Base-by-base conservation (phyloP, 2,888 invertebrate species). In the Mesorhabditis belari region DNA sequence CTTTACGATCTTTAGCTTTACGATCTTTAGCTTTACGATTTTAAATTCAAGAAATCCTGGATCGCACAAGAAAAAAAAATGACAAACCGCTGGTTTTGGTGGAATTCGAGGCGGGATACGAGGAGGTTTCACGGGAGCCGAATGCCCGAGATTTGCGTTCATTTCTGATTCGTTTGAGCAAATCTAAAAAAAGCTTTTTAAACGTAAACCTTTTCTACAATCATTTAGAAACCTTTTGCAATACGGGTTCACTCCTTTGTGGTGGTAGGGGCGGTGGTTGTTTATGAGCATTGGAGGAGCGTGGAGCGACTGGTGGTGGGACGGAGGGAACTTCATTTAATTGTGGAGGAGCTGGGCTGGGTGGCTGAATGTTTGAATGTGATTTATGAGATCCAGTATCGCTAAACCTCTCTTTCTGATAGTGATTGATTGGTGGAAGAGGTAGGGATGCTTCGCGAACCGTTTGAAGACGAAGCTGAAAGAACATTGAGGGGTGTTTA, bases 21-120 rank as follows among this genome's bases (percentile, higher is more conserved):
- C n/a, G n/a, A n/a, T n/a, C n/a, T n/a, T n/a, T n/a, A n/a, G n/a
- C n/a, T n/a, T n/a, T n/a, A n/a, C n/a, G n/a, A n/a, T n/a, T n/a
- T n/a, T n/a, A n/a, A n/a, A n/a, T n/a, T n/a, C n/a, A n/a, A n/a
- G n/a, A n/a, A n/a, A n/a, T n/a, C n/a, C n/a, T n/a, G n/a, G n/a
- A n/a, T n/a, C n/a, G n/a, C n/a, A n/a, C n/a, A n/a, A n/a, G n/a
- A n/a, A n/a, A n/a, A n/a, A n/a, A n/a, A n/a, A n/a, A n/a, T n/a
- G n/a, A n/a, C n/a, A n/a, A n/a, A 79, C 80, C 67, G 73, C 68
- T 61, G 79, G 79, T 55, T 79, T 79, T 21, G 75, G 77, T 28
- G 75, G 80, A n/a, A 75, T 63, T 58, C 73, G 70, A 17, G 74
- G 74, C 17, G 69, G 63, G 24, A 57, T 57, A 50, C 44, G 5